Conservation (phyloP, 2,797 vertebrate species). For the Crypturellus tataupa region DNA sequence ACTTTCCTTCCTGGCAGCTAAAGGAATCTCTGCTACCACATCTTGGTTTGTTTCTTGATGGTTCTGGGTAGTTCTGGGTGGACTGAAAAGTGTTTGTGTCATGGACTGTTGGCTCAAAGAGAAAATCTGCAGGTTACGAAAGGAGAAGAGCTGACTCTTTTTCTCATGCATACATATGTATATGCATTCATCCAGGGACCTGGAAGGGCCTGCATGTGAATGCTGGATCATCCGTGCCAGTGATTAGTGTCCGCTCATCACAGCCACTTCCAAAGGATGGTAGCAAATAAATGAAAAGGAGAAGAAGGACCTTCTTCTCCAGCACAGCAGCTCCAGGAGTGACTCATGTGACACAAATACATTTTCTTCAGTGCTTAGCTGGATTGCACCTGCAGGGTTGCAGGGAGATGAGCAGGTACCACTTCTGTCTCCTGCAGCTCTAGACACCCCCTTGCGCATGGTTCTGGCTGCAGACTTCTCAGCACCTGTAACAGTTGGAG, state of each 20-base stretch:
- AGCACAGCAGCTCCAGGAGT: background rate
- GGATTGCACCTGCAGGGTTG: background rate
- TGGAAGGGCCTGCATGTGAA: background rate
- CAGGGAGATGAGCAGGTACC: background rate
- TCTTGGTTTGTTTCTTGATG: background rate
- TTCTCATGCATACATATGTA: background rate
- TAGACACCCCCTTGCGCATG: background rate
- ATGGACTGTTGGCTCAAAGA: background rate
- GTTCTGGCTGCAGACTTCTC: background rate
- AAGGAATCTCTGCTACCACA: background rate
- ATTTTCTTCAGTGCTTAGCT: background rate
- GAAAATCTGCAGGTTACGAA: background rate
- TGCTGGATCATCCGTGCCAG: background rate
- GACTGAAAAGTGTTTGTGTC: background rate
- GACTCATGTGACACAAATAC: background rate
- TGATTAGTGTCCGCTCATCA: background rate
- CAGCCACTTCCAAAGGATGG: background rate
- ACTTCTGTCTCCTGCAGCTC: background rate
- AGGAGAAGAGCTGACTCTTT: background rate
- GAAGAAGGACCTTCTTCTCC: background rate
- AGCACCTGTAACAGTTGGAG: background rate
- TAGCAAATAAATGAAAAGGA: background rate
- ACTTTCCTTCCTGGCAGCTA: background rate
- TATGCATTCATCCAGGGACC: background rate
- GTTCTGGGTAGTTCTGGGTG: background rate